These are phyloP conservation scores for Panopea generosa DNA, from an alignment of 2,888 invertebrate genomes.

Conservation along the genomic window DNA sequence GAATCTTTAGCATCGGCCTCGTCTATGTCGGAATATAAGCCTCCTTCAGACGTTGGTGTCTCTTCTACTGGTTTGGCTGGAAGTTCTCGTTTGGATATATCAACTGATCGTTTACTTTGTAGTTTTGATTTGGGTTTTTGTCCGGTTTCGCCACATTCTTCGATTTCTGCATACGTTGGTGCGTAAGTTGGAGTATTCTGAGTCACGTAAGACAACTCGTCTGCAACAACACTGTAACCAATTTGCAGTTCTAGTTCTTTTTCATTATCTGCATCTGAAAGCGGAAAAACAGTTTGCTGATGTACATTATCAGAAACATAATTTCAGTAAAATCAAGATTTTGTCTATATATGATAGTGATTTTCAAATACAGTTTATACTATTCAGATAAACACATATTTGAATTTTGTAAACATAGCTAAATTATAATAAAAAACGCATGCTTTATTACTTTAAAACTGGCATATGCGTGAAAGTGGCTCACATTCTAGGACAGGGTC, in stretches of 20 bases:
- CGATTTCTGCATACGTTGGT: slow-evolving; percentile 45
- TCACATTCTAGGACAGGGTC: too few species aligned
- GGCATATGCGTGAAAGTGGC: too few species aligned
- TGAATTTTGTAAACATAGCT: too few species aligned
- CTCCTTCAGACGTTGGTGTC: slow-evolving; percentile 3
- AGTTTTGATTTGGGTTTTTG: slow-evolving; percentile 33
- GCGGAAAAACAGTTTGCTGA: too few species aligned
- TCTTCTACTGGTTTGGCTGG: slow-evolving; percentile 54
- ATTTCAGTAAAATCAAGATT: too few species aligned
- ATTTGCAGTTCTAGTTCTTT: slow-evolving; percentile 17
- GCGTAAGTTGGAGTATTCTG: slow-evolving; percentile 31
- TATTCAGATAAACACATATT: too few species aligned
- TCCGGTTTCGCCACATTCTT: slow-evolving; percentile 39
- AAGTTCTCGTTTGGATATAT: slow-evolving; percentile 52
- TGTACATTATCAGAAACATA: too few species aligned
- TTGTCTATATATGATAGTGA: too few species aligned
- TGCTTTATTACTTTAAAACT: too few species aligned
- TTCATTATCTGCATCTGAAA: background rate
- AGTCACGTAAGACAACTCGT: slow-evolving; percentile 33
- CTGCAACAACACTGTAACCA: slow-evolving; percentile 55
- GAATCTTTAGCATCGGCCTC: slow-evolving; percentile 40
- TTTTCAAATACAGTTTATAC: too few species aligned
- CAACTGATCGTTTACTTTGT: slow-evolving; percentile 44
- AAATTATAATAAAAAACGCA: too few species aligned
- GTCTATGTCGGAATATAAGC: slow-evolving; percentile 51